phyloP scores from a whole-genome alignment of 2,888 invertebrate species.

The Ophraella communa region DNA sequence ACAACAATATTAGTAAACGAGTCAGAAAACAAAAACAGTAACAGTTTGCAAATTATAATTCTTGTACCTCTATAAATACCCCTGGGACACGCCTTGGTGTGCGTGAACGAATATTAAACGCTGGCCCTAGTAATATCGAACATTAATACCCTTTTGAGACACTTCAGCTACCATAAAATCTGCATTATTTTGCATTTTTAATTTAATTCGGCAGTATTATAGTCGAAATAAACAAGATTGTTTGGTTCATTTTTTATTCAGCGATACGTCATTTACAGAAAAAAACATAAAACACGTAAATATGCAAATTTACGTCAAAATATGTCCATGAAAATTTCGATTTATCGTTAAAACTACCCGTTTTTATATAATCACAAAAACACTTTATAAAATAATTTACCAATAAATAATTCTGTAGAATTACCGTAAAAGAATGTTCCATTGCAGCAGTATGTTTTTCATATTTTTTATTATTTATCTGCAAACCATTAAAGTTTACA shows the following conservation, averaged over 20 bases:
- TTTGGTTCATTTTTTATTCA: background rate
- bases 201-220: constrained; percentile 17
- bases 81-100: background rate
- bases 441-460: too few relatives aligned
- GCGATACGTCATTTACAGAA: constrained; percentile 8
- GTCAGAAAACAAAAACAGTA: background rate
- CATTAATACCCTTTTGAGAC: constrained; percentile 14
- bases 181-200: constrained; percentile 20
- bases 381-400: too few relatives aligned
- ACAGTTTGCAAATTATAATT: background rate
- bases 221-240: constrained; percentile 13
- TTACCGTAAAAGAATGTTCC: too few relatives aligned
- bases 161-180: constrained; percentile 17
- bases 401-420: too few relatives aligned
- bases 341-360: background rate
- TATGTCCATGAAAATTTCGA: background rate
- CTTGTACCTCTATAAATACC: background rate
- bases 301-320: background rate
- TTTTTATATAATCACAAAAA: background rate
- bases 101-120: background rate
- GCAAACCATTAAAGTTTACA: too few relatives aligned
- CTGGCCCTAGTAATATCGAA: background rate
- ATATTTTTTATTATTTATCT: too few relatives aligned
- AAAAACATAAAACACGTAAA: background rate
- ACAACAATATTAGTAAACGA: too few relatives aligned